Evolutionary conservation across 2,888 invertebrate species (phyloP).

Genomic region (Halictus quadricinctus): DNA sequence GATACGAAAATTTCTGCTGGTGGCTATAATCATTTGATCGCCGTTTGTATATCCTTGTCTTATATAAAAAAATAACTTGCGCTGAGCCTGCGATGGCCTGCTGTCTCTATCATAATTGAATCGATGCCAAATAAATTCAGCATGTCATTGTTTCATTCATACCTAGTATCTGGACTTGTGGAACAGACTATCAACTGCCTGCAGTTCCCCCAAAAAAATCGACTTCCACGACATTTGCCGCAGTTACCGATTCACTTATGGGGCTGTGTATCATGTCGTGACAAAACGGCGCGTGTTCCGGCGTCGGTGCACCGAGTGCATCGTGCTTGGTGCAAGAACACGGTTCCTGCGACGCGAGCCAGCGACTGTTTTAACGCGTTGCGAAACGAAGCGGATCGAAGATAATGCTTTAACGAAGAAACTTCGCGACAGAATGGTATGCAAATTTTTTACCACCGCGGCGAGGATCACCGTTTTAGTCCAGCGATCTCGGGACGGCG

Average conservation of each 20-base stretch:
- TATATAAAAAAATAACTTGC: background rate
- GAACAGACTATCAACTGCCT: background rate
- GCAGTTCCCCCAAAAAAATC: background rate
- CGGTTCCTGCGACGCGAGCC: background rate
- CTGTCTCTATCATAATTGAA: background rate
- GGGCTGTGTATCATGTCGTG: background rate
- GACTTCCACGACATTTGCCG: background rate
- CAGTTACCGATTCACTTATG: background rate
- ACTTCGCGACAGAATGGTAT: background rate
- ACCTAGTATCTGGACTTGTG: background rate
- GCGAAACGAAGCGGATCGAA: background rate
- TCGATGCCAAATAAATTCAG: background rate
- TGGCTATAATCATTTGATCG: no score
- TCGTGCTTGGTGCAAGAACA: conserved; percentile 14
- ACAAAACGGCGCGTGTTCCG: conserved; percentile 25
- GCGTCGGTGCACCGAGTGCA: background rate
- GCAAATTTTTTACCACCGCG: conserved; percentile 22
- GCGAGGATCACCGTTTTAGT: conserved; percentile 3
- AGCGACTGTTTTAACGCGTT: background rate
- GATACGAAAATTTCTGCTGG: no score
- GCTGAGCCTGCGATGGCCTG: background rate
- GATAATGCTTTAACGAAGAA: background rate
- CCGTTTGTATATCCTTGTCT: no score
- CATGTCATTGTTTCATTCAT: background rate
- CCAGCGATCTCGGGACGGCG: background rate